Percentiles rank a stretch among this genome's conserved stretches.
Evolutionary conservation across 1,140 invertebrate genomes (phyloP).

Genomic region (Carcinoscorpius rotundicauda): DNA sequence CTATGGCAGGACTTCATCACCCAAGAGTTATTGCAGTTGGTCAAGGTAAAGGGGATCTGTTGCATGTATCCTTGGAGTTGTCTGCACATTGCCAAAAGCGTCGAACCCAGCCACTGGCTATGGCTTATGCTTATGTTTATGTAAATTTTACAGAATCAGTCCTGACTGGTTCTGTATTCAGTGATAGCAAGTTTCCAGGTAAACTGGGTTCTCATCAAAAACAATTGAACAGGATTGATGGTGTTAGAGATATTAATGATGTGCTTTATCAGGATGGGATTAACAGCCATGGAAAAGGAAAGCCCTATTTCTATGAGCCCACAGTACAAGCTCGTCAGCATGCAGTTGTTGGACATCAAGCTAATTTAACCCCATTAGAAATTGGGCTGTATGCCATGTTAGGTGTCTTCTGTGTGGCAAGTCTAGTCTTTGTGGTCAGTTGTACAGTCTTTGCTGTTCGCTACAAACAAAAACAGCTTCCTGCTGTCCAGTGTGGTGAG

Average conservation of each 20-base stretch:
- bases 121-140: constrained; percentile 70
- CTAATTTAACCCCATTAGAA: constrained; percentile 62
- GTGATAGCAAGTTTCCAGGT: constrained; percentile 29
- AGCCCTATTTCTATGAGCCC: constrained; percentile 20
- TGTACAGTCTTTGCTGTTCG: constrained; percentile 83
- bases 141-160: constrained; percentile 63
- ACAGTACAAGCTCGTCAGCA: constrained; percentile 22
- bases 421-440: constrained; percentile 83
- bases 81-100: constrained; percentile 39
- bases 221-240: constrained; percentile 2
- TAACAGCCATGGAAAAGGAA: neutral
- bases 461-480: constrained; percentile 30
- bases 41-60: constrained; percentile 60
- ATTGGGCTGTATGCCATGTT: constrained; percentile 91
- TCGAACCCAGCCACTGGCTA: constrained; percentile 51
- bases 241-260: constrained; percentile 7
- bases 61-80: constrained; percentile 46
- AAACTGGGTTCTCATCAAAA: neutral
- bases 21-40: constrained; percentile 82
- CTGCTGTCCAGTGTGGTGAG: constrained; percentile 12
- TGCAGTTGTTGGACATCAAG: constrained; percentile 26
- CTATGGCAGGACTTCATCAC: constrained; percentile 49
- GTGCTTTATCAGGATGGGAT: constrained; percentile 20
- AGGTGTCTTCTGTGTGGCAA: constrained; percentile 85
- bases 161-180: constrained; percentile 38